A percentile compares a stretch with the other conserved stretches of the same genome.
Evolutionary conservation across 2,888 invertebrate genomes (phyloP).

Genomic region (Julus scanicus): DNA sequence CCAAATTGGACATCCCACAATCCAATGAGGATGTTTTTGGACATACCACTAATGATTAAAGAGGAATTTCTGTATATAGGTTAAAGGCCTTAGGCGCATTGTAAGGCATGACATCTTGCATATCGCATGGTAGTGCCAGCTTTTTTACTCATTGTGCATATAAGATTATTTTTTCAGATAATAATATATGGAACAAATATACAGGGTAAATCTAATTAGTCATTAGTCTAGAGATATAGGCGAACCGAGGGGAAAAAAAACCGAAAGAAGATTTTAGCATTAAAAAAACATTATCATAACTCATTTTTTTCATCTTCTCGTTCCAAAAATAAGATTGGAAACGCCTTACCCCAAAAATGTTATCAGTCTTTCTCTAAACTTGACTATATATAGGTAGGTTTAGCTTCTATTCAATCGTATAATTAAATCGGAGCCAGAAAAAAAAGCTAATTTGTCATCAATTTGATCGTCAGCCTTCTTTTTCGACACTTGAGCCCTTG

Average conservation of each 20-base stretch:
- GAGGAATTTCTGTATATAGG: conserved; percentile 19
- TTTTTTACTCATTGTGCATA: conserved; percentile 27
- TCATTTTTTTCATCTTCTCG: conserved; percentile 42
- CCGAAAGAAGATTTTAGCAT: conserved; percentile 39
- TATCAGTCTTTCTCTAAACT: conserved; percentile 38
- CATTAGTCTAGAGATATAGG: neutral
- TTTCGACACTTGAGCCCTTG: neutral
- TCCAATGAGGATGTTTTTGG: conserved; percentile 15
- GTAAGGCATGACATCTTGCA: neutral
- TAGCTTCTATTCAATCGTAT: conserved; percentile 5
- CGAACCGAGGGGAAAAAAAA: neutral
- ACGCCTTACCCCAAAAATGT: conserved; percentile 32
- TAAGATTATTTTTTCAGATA: conserved; percentile 35
- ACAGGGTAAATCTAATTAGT: conserved; percentile 42
- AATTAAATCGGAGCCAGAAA: neutral
- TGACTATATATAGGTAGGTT: conserved; percentile 34
- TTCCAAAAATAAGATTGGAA: conserved; percentile 39
- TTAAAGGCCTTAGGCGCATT: conserved; percentile 10
- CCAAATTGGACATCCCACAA: neutral
- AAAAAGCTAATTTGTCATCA: conserved; percentile 37
- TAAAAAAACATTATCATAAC: conserved; percentile 42
- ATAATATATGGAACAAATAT: conserved; percentile 35
- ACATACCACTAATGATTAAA: conserved; percentile 23
- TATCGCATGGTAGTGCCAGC: conserved; percentile 21
- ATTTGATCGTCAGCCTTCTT: conserved; percentile 22